phyloP scores from a whole-genome alignment of 2,797 vertebrate species.

The Dicrostonyx torquatus region DNA sequence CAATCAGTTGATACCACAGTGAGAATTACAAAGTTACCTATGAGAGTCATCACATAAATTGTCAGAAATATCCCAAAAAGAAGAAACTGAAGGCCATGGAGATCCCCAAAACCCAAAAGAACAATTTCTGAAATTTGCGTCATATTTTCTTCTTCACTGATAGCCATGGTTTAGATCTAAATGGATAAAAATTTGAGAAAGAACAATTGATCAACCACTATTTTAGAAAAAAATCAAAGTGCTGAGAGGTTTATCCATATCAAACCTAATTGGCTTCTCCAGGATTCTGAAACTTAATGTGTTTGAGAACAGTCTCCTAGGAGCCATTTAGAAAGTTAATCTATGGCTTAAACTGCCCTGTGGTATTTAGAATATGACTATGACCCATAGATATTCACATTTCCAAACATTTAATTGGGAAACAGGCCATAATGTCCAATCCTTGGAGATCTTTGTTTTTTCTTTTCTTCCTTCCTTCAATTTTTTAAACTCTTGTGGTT shows the following conservation, averaged over 20 bases:
- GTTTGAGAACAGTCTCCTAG: neutral
- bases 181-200: slow-evolving; percentile 4
- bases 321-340: slow-evolving; percentile 25
- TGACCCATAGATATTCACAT: neutral
- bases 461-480: neutral
- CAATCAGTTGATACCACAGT: slow-evolving; percentile 28
- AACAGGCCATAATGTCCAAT: neutral
- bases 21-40: slow-evolving; percentile 63
- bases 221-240: slow-evolving; percentile 52
- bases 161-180: slow-evolving; percentile 50
- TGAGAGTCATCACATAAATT: slow-evolving; percentile 40
- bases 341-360: neutral
- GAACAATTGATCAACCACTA: slow-evolving; percentile 38
- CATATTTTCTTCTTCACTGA: slow-evolving; percentile 55
- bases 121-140: slow-evolving; percentile 66
- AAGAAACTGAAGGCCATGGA: slow-evolving; percentile 60
- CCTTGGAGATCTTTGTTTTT: neutral
- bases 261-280: slow-evolving; percentile 45
- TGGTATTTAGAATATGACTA: slow-evolving; percentile 29
- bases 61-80: slow-evolving; percentile 58
- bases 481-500: neutral
- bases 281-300: slow-evolving; percentile 52
- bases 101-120: slow-evolving; percentile 69
- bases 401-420: slow-evolving; percentile 20
- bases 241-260: slow-evolving; percentile 14